A percentile compares a stretch with the other conserved stretches of the same genome.
phyloP scores from a whole-genome alignment of 1,140 invertebrate species.

The Ostrea denselamellosa region DNA sequence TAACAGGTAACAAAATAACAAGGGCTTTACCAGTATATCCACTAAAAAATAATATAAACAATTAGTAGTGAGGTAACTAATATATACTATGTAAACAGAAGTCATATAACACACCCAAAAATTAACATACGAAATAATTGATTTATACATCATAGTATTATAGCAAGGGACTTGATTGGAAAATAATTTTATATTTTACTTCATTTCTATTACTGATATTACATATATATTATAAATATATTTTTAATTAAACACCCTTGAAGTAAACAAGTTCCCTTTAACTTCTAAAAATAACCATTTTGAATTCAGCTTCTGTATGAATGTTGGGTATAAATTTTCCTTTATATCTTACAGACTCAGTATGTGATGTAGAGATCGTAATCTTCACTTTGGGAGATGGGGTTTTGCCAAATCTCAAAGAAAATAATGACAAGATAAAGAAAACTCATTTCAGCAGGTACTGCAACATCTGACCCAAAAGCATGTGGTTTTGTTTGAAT shows the following conservation, averaged over 20 bases:
- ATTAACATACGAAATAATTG: not conserved
- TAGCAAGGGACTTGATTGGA: not conserved
- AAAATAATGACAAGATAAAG: constrained; percentile 8
- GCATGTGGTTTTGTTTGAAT: not conserved
- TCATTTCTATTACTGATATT: not conserved
- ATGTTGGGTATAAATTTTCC: not conserved
- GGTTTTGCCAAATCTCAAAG: constrained; percentile 21
- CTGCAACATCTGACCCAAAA: not conserved
- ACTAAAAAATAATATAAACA: not conserved
- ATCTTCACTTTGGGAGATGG: constrained; percentile 19
- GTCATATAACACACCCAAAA: not conserved
- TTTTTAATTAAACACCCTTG: not conserved
- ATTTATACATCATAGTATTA: not conserved
- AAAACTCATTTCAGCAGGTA: constrained; percentile 9
- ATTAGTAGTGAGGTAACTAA: not conserved
- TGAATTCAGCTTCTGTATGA: not conserved
- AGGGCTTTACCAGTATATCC: not conserved
- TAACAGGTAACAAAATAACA: not conserved
- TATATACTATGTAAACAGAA: not conserved
- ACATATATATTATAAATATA: not conserved
- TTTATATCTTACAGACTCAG: constrained; percentile 23
- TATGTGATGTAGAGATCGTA: constrained; percentile 9
- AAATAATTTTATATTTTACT: not conserved
- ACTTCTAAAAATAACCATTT: constrained; percentile 17
- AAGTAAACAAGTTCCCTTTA: not conserved